Evolutionary conservation across 2,113 vertebrate genomes (phyloP).

Genomic region (Gymnocephalus cernua): DNA sequence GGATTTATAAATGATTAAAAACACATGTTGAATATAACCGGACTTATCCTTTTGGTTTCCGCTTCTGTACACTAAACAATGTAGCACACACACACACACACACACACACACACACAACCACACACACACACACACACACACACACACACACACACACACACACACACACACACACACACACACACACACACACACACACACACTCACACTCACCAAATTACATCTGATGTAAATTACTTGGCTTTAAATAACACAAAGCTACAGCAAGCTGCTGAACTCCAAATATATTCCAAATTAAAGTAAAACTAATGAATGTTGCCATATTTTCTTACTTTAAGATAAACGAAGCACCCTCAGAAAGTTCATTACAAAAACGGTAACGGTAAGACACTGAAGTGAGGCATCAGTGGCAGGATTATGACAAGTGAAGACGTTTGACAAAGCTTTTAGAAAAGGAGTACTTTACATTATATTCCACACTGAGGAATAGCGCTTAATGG

Average conservation of each 20-base stretch:
- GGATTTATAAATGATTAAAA: not conserved
- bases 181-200: too few species aligned
- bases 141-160: not conserved
- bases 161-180: not conserved
- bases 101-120: not conserved
- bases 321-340: not conserved
- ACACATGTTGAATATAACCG: not conserved
- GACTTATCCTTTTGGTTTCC: not conserved
- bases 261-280: not conserved
- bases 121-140: not conserved
- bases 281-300: not conserved
- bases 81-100: not conserved
- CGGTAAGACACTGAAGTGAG: conserved; percentile 27
- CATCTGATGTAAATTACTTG: too few species aligned
- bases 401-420: conserved; percentile 76
- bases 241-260: not conserved
- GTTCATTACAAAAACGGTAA: not conserved
- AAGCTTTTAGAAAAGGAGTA: conserved; percentile 57
- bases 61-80: not conserved
- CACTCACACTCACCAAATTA: not conserved
- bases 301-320: not conserved
- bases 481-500: conserved; percentile 59
- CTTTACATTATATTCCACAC: conserved; percentile 64
- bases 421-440: conserved; percentile 65
- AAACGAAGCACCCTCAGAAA: not conserved